phyloP scores from a whole-genome alignment of 2,888 invertebrate genomes.

The Dasypolia templi region DNA sequence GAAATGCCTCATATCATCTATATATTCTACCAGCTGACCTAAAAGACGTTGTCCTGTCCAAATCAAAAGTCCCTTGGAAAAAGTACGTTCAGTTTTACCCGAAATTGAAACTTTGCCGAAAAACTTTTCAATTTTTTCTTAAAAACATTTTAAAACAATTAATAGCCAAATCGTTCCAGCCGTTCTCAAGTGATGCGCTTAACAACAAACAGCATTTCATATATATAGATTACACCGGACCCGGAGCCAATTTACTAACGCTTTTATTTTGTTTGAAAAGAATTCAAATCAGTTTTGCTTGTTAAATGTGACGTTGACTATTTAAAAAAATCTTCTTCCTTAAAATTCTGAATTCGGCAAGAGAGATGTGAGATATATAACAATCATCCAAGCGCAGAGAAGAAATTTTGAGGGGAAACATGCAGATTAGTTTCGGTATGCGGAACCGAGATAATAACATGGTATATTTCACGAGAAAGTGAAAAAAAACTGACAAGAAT shows the following conservation, averaged over 20 bases:
- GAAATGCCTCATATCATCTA: not conserved
- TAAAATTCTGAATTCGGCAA: slow-evolving; percentile 46
- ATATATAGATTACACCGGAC: not conserved
- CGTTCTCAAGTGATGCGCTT: not conserved
- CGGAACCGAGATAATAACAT: slow-evolving; percentile 37
- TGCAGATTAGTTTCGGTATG: slow-evolving; percentile 44
- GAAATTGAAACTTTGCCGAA: not conserved
- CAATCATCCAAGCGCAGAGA: slow-evolving; percentile 46
- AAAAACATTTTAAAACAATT: not conserved
- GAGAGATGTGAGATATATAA: slow-evolving; percentile 45
- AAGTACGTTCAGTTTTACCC: not conserved
- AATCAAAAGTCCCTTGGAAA: not conserved
- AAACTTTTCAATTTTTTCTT: not conserved
- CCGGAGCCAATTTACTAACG: not conserved
- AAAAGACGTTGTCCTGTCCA: not conserved
- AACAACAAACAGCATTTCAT: not conserved
- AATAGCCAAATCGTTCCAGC: not conserved
- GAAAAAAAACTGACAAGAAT: slow-evolving; percentile 6
- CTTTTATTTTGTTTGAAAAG: slow-evolving; percentile 9
- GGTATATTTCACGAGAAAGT: slow-evolving; percentile 18
- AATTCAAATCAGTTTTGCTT: slow-evolving; percentile 20
- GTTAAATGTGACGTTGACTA: slow-evolving; percentile 27
- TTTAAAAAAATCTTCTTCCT: slow-evolving; percentile 33
- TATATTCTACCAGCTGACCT: not conserved
- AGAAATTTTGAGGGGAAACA: slow-evolving; percentile 39